Conservation (phyloP, 2,797 vertebrate species). For the Characodon lateralis region DNA sequence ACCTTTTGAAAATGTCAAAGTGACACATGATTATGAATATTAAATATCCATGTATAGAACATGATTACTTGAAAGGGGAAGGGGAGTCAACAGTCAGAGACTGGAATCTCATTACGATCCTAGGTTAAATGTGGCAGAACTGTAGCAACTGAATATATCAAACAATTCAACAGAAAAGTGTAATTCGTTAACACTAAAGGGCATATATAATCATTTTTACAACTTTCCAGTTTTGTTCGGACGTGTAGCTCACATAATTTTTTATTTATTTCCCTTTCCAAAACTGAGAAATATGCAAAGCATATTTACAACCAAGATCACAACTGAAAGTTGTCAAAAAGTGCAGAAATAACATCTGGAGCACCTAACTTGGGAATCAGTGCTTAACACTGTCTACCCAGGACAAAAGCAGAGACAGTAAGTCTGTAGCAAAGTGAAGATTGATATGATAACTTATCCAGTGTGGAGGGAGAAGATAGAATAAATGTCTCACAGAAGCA, state of each 20-base stretch:
- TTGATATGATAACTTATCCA: too few relatives aligned
- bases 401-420: not conserved
- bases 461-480: too few relatives aligned
- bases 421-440: not conserved
- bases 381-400: too few relatives aligned
- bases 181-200: slow-evolving; percentile 37
- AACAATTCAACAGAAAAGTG: slow-evolving; percentile 9
- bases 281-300: not conserved
- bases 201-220: not conserved
- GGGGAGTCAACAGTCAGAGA: slow-evolving; percentile 61
- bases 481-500: not conserved
- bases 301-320: not conserved
- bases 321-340: not conserved
- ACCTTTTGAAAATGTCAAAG: slow-evolving; percentile 85
- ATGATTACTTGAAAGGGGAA: slow-evolving; percentile 76
- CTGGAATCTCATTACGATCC: slow-evolving; percentile 39
- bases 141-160: slow-evolving; percentile 2
- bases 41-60: slow-evolving; percentile 76
- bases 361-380: too few relatives aligned
- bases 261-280: not conserved
- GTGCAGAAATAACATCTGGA: not conserved
- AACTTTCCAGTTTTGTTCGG: not conserved
- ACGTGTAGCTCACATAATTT: not conserved
- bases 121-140: slow-evolving; percentile 22
- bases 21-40: slow-evolving; percentile 85